Evolutionary conservation across 2,888 invertebrate genomes (phyloP).

Genomic region (Netelia melanura): DNA sequence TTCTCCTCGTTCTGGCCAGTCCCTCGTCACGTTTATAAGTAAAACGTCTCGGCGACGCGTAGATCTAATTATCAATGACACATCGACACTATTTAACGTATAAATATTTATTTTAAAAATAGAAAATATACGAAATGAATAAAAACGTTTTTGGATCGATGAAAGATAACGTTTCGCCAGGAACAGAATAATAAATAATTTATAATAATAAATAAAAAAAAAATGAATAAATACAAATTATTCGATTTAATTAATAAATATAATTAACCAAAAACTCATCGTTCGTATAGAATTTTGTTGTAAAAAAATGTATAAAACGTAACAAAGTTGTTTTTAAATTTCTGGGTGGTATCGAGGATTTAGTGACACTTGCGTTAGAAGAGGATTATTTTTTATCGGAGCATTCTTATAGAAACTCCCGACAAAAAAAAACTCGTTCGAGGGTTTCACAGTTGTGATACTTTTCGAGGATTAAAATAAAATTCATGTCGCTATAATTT

Average conservation of each 20-base stretch:
- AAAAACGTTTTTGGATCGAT: too few species aligned
- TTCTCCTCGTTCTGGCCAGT: background rate
- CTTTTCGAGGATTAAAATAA: conserved; percentile 49
- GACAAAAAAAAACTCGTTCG: conserved; percentile 46
- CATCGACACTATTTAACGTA: background rate
- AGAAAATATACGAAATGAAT: too few species aligned
- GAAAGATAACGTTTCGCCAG: too few species aligned
- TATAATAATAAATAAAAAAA: too few species aligned
- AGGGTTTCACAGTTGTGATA: conserved; percentile 38
- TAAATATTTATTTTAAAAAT: too few species aligned
- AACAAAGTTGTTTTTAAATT: conserved; percentile 16
- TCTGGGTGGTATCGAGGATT: conserved; percentile 52
- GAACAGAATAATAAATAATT: too few species aligned
- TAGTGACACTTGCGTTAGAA: conserved; percentile 12
- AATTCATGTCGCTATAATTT: conserved; percentile 56
- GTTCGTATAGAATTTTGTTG: background rate
- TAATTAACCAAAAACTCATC: background rate
- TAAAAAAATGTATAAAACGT: conserved; percentile 15
- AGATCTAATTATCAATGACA: background rate
- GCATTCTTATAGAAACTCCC: conserved; percentile 25
- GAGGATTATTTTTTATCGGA: conserved; percentile 34
- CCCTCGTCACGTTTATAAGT: conserved; percentile 19
- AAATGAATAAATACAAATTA: background rate
- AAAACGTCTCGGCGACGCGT: background rate
- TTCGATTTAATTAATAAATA: background rate